These are phyloP conservation scores for Lepidocolaptes lacrymiger DNA, from an alignment of 2,797 vertebrate genomes.

Conservation along the genomic window DNA sequence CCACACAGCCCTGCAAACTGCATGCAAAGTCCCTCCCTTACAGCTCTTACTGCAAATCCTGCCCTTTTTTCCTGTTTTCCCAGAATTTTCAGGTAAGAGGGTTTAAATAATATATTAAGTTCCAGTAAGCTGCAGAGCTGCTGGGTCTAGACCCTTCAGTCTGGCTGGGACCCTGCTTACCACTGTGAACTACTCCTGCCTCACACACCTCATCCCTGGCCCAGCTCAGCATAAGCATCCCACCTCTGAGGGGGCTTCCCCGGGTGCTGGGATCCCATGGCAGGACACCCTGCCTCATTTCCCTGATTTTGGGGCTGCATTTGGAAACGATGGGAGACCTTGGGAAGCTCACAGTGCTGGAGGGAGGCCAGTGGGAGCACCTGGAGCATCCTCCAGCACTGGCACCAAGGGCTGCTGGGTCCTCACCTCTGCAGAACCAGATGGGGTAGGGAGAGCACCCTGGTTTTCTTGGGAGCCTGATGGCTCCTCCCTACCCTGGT, in stretches of 20 bases:
- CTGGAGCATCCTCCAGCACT: background rate
- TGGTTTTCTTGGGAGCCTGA: accelerated
- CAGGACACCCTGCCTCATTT: accelerated
- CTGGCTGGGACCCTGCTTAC: background rate
- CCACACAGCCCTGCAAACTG: background rate
- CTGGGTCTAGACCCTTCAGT: background rate
- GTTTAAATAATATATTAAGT: background rate
- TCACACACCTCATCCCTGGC: background rate
- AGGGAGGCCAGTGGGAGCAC: accelerated
- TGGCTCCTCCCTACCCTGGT: background rate
- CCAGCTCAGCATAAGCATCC: background rate
- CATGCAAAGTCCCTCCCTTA: background rate
- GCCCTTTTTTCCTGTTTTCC: accelerated
- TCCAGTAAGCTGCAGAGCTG: background rate
- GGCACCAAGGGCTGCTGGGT: background rate
- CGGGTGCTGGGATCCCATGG: accelerated
- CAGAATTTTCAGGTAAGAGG: background rate
- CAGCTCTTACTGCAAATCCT: background rate
- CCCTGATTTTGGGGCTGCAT: accelerated
- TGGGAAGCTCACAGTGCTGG: background rate
- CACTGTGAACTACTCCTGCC: background rate
- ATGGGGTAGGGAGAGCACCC: accelerated
- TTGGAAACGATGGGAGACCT: background rate
- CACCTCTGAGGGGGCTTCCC: background rate
- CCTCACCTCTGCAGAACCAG: background rate